Base-by-base conservation (phyloP, 2,888 invertebrate species). In the Ischnura elegans region DNA sequence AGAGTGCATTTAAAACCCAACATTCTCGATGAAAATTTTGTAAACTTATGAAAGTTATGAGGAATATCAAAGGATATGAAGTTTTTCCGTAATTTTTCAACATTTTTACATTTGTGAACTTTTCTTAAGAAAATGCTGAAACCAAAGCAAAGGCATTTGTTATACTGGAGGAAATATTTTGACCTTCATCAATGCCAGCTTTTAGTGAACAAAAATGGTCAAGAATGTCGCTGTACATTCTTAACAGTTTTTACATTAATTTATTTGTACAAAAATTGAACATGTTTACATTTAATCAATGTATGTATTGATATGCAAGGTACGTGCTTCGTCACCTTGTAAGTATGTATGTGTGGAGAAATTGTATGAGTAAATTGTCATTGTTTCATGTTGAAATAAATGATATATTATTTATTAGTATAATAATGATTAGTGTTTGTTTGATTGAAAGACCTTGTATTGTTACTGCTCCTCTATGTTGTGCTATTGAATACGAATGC, bases 371-470 rank as follows among this genome's bases (percentile, higher is more conserved):
- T 86, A 86, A 86, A 86, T n/a, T 90, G 90, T 90, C 90, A 90
- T 90, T 90, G 90, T 90, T 90, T 90, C 90, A 90, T 90, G 90
- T 90, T 90, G 90, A 90, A 90, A 90, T 90, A 90, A 90, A 90
- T 90, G 90, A 90, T 90, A 90, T 61, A 66, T 61, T 90, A 90
- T 90, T 90, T 90, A 90, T 90, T 90, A 90, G 90, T 43, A 76
- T 36, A 36, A 36, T 36, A 76, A n/a, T 36, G 76, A 0, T 36
- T 76, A 36, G 13, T 36, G 36, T 76, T 76, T 76, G 29, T 10
- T 36, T 51, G n/a, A n/a, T n/a, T n/a, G n/a, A n/a, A n/a, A n/a
- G n/a, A n/a, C n/a, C n/a, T n/a, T n/a, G n/a, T n/a, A n/a, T n/a
- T n/a, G n/a, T n/a, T n/a, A n/a, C n/a, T n/a, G n/a, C n/a, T n/a